These are phyloP conservation scores for Toxonevra muliebris DNA, from an alignment of 2,888 invertebrate species.

Conservation along the genomic window DNA sequence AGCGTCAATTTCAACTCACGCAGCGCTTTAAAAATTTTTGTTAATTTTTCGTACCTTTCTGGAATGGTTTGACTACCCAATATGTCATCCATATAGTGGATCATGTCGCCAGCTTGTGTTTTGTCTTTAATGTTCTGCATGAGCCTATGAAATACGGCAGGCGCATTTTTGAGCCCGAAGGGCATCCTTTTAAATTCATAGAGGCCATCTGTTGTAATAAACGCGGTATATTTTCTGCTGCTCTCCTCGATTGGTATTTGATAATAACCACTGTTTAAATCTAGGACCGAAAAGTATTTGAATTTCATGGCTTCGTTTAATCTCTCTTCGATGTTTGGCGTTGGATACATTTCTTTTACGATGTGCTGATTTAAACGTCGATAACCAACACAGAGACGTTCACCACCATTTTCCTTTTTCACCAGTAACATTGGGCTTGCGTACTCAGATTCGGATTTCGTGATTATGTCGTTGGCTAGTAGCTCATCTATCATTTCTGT, in stretches of 20 bases:
- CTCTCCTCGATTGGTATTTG: slow-evolving; percentile 20
- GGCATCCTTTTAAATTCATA: slow-evolving; percentile 18
- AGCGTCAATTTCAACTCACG: slow-evolving; percentile 25
- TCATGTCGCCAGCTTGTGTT: slow-evolving; percentile 24
- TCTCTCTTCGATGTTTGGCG: slow-evolving; percentile 36
- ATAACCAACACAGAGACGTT: slow-evolving; percentile 33
- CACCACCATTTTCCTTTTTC: slow-evolving; percentile 35
- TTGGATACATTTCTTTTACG: slow-evolving; percentile 34
- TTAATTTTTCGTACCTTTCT: slow-evolving; percentile 25
- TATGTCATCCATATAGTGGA: slow-evolving; percentile 34
- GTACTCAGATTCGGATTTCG: slow-evolving; percentile 32
- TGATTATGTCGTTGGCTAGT: slow-evolving; percentile 33
- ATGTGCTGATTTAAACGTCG: slow-evolving; percentile 32
- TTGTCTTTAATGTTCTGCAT: slow-evolving; percentile 20
- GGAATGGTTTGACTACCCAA: slow-evolving; percentile 7
- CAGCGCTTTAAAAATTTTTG: slow-evolving; percentile 10
- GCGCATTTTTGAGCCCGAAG: slow-evolving; percentile 29
- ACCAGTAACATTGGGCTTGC: slow-evolving; percentile 38
- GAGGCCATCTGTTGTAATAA: slow-evolving; percentile 1
- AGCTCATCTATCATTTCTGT: slow-evolving; percentile 33
- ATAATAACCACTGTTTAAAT: slow-evolving; percentile 31
- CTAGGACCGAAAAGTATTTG: slow-evolving; percentile 25
- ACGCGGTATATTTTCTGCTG: slow-evolving; percentile 4
- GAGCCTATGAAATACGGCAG: slow-evolving; percentile 24
- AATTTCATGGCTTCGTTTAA: slow-evolving; percentile 29